Evolutionary conservation across 2,797 vertebrate species (phyloP).

Genomic region (Protonibea diacanthus): DNA sequence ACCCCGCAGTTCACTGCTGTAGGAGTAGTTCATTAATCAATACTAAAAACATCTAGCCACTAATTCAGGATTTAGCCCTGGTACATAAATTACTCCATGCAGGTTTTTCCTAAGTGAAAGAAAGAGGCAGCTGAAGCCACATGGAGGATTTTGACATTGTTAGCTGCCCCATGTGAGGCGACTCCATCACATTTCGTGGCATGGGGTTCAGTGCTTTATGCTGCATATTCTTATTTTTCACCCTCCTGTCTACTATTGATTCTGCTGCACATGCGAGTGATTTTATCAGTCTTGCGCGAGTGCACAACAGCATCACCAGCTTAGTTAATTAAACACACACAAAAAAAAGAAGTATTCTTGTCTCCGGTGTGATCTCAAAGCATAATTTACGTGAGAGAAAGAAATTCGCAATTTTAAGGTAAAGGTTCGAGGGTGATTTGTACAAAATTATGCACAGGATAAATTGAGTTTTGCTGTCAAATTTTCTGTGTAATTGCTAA

Average conservation of each 20-base stretch:
- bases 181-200: conserved; percentile 35
- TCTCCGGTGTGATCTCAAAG: not conserved
- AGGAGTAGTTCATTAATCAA: conserved; percentile 65
- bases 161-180: conserved; percentile 37
- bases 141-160: conserved; percentile 34
- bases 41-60: conserved; percentile 54
- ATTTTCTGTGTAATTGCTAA: conserved; percentile 36
- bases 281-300: conserved; percentile 58
- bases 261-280: conserved; percentile 57
- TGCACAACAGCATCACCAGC: conserved; percentile 30
- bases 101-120: conserved; percentile 31
- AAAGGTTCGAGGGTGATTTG: conserved; percentile 27
- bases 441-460: not conserved
- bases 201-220: conserved; percentile 54
- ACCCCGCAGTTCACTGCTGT: conserved; percentile 44
- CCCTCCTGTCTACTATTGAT: conserved; percentile 67
- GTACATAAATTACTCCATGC: conserved; percentile 41
- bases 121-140: conserved; percentile 28
- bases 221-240: conserved; percentile 66
- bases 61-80: conserved; percentile 56
- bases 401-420: conserved; percentile 19
- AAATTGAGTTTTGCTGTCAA: conserved; percentile 32
- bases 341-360: not conserved
- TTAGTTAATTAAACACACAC: conserved; percentile 55
- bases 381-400: conserved; percentile 16